Percentiles rank a stretch among this genome's conserved stretches.
Conservation (phyloP, 2,888 invertebrate species). For the Aricia artaxerxes region DNA sequence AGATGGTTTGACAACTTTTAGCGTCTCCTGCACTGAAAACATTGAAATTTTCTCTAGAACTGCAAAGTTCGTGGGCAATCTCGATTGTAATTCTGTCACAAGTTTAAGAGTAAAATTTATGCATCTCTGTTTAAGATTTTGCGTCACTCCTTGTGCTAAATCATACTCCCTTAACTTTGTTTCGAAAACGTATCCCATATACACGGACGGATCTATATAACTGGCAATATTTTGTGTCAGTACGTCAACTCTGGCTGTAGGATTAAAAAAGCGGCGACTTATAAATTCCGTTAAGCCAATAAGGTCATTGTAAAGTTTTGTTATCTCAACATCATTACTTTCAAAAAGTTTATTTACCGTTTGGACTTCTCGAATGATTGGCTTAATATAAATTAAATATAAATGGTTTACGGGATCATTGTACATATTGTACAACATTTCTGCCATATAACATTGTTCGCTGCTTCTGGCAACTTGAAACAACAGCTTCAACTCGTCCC, state of each 20-base stretch:
- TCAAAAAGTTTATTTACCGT: conserved; percentile 34
- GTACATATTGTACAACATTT: conserved; percentile 33
- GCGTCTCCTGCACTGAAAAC: too few species aligned
- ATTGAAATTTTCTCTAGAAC: too few species aligned
- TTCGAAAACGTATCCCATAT: conserved; percentile 23
- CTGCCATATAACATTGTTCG: conserved; percentile 31
- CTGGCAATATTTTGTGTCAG: conserved; percentile 32
- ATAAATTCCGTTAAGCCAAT: conserved; percentile 19
- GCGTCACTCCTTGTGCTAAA: too few species aligned
- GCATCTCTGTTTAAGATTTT: not conserved
- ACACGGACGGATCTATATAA: conserved; percentile 16
- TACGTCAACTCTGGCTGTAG: conserved; percentile 29
- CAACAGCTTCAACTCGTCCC: conserved; percentile 23
- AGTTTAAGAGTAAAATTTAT: too few species aligned
- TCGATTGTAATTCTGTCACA: too few species aligned
- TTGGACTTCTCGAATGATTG: conserved; percentile 35
- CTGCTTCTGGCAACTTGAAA: conserved; percentile 30
- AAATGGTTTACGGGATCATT: conserved; percentile 34
- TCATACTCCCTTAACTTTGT: not conserved
- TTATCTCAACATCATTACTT: conserved; percentile 30
- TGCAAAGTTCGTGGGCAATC: too few species aligned
- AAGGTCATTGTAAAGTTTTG: conserved; percentile 34
- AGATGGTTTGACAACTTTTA: too few species aligned
- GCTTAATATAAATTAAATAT: conserved; percentile 33
- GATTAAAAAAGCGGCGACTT: conserved; percentile 19